These are phyloP conservation scores for Camelus dromedarius DNA, from an alignment of 2,113 vertebrate genomes.

Conservation along the genomic window DNA sequence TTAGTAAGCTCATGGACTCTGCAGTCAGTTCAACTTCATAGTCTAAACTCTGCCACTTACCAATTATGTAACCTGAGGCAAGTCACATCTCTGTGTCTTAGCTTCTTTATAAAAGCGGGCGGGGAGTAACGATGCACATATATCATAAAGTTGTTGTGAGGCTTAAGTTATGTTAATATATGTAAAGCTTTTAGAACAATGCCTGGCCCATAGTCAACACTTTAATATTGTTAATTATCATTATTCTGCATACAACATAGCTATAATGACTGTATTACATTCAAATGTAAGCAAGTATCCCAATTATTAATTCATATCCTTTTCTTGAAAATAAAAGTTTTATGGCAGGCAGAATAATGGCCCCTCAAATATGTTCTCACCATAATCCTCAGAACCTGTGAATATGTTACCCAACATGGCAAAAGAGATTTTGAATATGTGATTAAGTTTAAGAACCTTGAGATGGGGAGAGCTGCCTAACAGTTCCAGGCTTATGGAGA, in stretches of 20 bases:
- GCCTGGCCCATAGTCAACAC: neutral
- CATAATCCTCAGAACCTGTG: neutral
- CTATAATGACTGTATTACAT: neutral
- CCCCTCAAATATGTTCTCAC: neutral
- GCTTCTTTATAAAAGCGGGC: neutral
- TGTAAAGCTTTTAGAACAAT: slow-evolving; percentile 1
- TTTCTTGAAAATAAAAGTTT: neutral
- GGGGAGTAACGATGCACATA: neutral
- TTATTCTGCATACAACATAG: neutral
- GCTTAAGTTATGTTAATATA: neutral
- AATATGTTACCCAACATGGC: neutral
- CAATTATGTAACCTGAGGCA: neutral
- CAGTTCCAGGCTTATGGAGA: no score
- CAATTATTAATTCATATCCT: neutral
- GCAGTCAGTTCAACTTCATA: neutral
- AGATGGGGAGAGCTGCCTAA: neutral
- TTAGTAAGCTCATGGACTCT: neutral
- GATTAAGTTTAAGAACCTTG: neutral
- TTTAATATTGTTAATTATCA: neutral
- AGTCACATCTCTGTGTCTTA: neutral
- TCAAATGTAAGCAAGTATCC: neutral
- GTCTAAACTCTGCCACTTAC: neutral
- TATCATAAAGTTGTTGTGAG: neutral
- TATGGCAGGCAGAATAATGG: neutral
- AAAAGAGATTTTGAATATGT: slow-evolving; percentile 7